A percentile compares a stretch with the other conserved stretches of the same genome.
phyloP scores from a whole-genome alignment of 2,888 invertebrate species.

The Pimpla rufipes region DNA sequence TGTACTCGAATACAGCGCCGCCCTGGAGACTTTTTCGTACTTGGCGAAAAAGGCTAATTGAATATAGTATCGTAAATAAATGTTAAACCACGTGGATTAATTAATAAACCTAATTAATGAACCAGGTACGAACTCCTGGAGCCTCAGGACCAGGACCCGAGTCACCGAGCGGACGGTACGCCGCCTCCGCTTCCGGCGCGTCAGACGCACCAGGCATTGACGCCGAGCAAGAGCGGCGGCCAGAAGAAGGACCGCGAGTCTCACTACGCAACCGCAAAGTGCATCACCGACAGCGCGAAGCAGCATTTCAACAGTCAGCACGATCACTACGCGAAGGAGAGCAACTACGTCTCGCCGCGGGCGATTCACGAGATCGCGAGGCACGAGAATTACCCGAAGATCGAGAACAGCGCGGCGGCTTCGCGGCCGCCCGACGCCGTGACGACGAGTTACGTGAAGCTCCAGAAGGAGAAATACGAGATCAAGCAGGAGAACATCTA shows the following conservation, averaged over 20 bases:
- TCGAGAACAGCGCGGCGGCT: conserved; percentile 84
- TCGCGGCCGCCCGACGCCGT: conserved; percentile 80
- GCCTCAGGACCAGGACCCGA: conserved; percentile 83
- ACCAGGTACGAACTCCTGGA: conserved; percentile 87
- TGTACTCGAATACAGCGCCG: no score
- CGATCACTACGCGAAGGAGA: conserved; percentile 81
- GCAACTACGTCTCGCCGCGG: conserved; percentile 81
- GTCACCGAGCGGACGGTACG: conserved; percentile 83
- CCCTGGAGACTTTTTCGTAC: no score
- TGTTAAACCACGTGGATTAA: conserved; percentile 51
- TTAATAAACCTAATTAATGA: conserved; percentile 50
- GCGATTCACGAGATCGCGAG: conserved; percentile 79
- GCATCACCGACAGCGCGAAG: conserved; percentile 76
- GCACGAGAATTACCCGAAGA: conserved; percentile 82
- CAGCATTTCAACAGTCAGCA: conserved; percentile 75
- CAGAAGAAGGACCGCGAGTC: conserved; percentile 82
- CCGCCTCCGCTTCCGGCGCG: conserved; percentile 87
- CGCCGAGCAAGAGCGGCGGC: conserved; percentile 75
- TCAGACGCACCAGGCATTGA: conserved; percentile 79
- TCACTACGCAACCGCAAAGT: conserved; percentile 77
- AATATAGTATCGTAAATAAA: no score
- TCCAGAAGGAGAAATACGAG: conserved; percentile 83
- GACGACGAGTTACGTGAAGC: conserved; percentile 79
- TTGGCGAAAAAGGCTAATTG: no score
- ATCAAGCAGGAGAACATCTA: conserved; percentile 81